Conservation (phyloP, 2,888 invertebrate genomes). For the Deroplatys truncata region DNA sequence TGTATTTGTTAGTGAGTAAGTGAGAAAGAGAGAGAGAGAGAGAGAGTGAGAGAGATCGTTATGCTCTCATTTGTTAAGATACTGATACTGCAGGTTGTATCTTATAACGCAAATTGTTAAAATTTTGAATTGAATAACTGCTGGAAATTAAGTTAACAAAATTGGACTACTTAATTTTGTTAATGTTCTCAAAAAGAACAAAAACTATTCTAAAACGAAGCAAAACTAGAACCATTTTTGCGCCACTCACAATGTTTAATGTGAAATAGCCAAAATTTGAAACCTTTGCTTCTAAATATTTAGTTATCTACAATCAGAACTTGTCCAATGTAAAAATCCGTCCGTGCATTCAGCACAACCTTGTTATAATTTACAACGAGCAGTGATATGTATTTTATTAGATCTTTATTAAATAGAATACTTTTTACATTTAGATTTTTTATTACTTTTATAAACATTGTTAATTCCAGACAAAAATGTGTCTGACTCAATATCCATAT, state of each 20-base stretch:
- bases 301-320: no score
- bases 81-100: background rate
- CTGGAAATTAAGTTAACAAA: no score
- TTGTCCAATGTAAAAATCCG: no score
- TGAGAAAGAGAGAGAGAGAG: background rate
- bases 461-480: background rate
- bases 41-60: background rate
- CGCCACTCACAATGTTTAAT: no score
- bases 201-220: no score
- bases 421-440: background rate
- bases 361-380: background rate
- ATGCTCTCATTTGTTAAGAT: background rate
- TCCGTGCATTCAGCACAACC: no score
- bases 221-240: no score
- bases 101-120: background rate
- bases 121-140: no score
- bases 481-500: background rate
- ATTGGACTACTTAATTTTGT: no score
- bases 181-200: no score
- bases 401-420: background rate
- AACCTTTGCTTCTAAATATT: no score
- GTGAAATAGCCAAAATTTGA: no score
- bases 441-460: background rate
- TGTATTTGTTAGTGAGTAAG: background rate
- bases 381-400: background rate